phyloP scores from a whole-genome alignment of 2,888 invertebrate species.

The Tipula confusa region DNA sequence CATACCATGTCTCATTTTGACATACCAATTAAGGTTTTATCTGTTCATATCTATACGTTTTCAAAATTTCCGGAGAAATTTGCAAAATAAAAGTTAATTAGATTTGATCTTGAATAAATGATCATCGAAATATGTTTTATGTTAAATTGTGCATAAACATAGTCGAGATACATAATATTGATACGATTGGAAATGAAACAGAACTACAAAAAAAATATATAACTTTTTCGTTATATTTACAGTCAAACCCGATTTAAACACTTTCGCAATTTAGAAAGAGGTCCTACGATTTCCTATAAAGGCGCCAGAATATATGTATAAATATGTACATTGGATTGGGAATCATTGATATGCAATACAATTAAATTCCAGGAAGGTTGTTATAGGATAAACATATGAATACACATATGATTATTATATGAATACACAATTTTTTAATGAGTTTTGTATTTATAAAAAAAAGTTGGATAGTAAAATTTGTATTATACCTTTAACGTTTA shows the following conservation, averaged over 20 bases:
- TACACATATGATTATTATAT: too few relatives aligned
- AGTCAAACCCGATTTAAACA: background rate
- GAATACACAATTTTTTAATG: too few relatives aligned
- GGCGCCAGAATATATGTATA: background rate
- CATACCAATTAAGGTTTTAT: background rate
- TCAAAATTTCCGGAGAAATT: background rate
- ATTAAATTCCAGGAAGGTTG: too few relatives aligned
- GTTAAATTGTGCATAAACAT: background rate
- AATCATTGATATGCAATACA: background rate
- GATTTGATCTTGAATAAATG: background rate
- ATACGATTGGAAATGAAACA: background rate
- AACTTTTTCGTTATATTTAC: background rate
- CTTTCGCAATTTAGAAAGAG: background rate
- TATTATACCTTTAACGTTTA: too few relatives aligned
- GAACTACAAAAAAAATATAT: too few relatives aligned
- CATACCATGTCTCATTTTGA: background rate
- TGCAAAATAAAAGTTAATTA: background rate
- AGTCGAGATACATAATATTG: background rate
- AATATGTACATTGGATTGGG: too few relatives aligned
- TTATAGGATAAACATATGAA: too few relatives aligned
- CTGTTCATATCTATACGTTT: background rate
- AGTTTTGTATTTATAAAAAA: background rate
- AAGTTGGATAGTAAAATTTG: too few relatives aligned
- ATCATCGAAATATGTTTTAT: background rate
- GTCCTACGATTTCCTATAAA: background rate